These are phyloP conservation scores for Camponotus floridanus DNA, from an alignment of 1,140 invertebrate species.

Conservation along the genomic window DNA sequence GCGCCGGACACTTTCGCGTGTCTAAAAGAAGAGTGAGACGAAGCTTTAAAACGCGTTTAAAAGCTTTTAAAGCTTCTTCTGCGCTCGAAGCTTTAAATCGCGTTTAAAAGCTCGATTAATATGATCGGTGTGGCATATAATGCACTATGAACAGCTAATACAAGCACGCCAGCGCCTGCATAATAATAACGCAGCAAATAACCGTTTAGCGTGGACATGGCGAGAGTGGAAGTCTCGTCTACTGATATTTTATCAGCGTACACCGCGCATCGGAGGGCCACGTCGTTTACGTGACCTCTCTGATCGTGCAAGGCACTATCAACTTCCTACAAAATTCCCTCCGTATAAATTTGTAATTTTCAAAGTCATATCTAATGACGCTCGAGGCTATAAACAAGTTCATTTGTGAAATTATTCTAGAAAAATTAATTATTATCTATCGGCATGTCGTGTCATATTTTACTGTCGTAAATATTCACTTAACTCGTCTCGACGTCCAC, in stretches of 20 bases:
- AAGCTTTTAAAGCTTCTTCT: too few species aligned
- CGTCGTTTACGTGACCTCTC: slow-evolving; percentile 51
- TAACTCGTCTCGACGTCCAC: background rate
- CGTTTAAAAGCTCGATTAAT: slow-evolving; percentile 73
- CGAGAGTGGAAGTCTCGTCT: slow-evolving; percentile 38
- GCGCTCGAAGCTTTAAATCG: too few species aligned
- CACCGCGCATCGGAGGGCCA: slow-evolving; percentile 21
- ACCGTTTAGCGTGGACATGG: slow-evolving; percentile 74
- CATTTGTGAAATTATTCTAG: too few species aligned
- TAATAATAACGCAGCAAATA: slow-evolving; percentile 71
- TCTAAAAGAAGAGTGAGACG: slow-evolving; percentile 11
- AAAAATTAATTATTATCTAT: too few species aligned
- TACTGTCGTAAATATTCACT: background rate
- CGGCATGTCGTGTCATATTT: background rate
- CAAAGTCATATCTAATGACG: background rate
- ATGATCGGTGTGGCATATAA: slow-evolving; percentile 56
- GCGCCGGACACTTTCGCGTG: slow-evolving; percentile 14
- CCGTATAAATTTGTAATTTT: slow-evolving; percentile 12
- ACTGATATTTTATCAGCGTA: slow-evolving; percentile 68
- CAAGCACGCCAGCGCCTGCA: slow-evolving; percentile 25
- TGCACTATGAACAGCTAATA: slow-evolving; percentile 59
- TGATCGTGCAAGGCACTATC: slow-evolving; percentile 27
- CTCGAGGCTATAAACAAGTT: too few species aligned
- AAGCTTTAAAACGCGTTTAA: too few species aligned
- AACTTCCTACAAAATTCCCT: slow-evolving; percentile 36